These are phyloP conservation scores for Drosophila ercepeae DNA, from an alignment of 1,140 invertebrate species.

Conservation along the genomic window DNA sequence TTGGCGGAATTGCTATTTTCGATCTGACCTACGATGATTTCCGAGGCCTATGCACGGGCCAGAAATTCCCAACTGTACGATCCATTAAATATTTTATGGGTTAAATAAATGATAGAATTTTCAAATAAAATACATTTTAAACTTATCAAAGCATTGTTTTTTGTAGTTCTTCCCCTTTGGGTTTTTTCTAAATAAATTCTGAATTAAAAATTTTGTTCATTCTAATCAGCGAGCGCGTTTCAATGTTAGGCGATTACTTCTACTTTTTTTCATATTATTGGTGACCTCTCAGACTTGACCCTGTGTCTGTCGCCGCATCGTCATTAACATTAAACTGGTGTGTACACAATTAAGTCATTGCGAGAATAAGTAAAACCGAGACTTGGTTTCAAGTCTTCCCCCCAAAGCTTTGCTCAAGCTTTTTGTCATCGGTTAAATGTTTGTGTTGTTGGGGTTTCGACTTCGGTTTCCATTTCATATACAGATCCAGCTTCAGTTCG, in stretches of 20 bases:
- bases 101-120: neutral
- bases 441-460: constrained; percentile 5
- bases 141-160: neutral
- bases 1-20: constrained; percentile 92
- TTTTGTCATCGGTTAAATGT: constrained; percentile 26
- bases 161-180: neutral
- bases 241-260: constrained; percentile 37
- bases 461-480: constrained; percentile 43
- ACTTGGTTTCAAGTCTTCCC: constrained; percentile 8
- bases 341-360: constrained; percentile 52
- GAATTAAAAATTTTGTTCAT: constrained; percentile 13
- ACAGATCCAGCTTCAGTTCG: constrained; percentile 59
- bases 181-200: constrained; percentile 17
- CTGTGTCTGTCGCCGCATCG: constrained; percentile 2
- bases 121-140: too few relatives aligned
- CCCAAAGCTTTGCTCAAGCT: constrained; percentile 50
- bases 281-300: constrained; percentile 47
- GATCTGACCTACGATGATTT: constrained; percentile 94
- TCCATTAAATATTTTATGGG: constrained; percentile 84
- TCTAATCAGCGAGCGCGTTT: constrained; percentile 46
- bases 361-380: constrained; percentile 40
- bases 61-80: constrained; percentile 89
- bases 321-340: constrained; percentile 39
- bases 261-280: constrained; percentile 3
- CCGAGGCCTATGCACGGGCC: constrained; percentile 89